A percentile compares a stretch with the other conserved stretches of the same genome.
Evolutionary conservation across 2,797 vertebrate genomes (phyloP).

Genomic region (Pristis pectinata): DNA sequence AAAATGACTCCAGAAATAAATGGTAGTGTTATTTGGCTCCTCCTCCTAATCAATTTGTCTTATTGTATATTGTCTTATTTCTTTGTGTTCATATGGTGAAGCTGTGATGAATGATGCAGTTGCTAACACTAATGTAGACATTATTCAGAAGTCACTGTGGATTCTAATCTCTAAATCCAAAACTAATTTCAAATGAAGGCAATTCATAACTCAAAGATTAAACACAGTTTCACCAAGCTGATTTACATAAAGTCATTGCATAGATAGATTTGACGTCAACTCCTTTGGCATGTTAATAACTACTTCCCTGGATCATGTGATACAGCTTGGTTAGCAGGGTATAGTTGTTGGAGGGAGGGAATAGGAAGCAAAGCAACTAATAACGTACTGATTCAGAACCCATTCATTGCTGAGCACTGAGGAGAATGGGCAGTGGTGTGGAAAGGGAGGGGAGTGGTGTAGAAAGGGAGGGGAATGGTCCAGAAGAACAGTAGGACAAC

Average conservation of each 20-base stretch:
- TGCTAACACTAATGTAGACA: slow-evolving; percentile 28
- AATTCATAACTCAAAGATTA: slow-evolving; percentile 33
- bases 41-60: slow-evolving; percentile 1
- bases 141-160: slow-evolving; percentile 18
- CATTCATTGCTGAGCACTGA: not conserved
- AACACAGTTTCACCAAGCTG: not conserved
- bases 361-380: too few species aligned
- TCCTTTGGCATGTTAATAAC: slow-evolving; percentile 24
- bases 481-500: too few species aligned
- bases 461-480: not conserved
- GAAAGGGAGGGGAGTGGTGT: not conserved
- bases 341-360: too few species aligned
- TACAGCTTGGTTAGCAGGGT: not conserved
- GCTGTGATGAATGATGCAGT: slow-evolving; percentile 14
- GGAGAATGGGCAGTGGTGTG: not conserved
- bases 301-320: not conserved
- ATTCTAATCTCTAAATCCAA: slow-evolving; percentile 32
- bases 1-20: slow-evolving; percentile 18
- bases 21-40: not conserved
- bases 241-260: slow-evolving; percentile 30
- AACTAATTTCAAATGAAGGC: slow-evolving; percentile 30
- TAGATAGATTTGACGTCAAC: slow-evolving; percentile 13
- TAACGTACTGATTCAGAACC: not conserved
- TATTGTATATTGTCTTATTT: slow-evolving; percentile 2
- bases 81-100: not conserved